These are phyloP conservation scores for Otis tarda DNA, from an alignment of 2,113 vertebrate species.

Conservation along the genomic window DNA sequence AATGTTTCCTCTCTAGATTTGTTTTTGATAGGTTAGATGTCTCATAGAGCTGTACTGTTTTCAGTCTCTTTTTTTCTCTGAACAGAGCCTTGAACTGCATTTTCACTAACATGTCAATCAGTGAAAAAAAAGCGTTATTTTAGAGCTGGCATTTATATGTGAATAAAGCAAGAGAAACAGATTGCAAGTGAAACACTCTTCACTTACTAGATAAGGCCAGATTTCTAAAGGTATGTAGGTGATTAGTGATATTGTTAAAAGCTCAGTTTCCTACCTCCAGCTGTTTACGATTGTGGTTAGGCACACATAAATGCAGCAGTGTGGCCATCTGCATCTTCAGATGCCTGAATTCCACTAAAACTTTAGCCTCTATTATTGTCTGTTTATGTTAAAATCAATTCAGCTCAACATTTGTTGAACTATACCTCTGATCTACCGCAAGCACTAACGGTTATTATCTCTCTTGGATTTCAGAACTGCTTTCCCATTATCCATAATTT, in stretches of 20 bases:
- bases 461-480: conserved; percentile 48
- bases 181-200: background rate
- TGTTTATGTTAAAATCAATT: conserved; percentile 63
- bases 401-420: conserved; percentile 43
- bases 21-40: background rate
- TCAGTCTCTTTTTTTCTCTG: background rate
- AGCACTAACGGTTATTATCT: conserved; percentile 33
- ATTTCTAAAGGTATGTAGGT: conserved; percentile 9
- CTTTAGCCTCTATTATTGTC: background rate
- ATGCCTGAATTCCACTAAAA: conserved; percentile 34
- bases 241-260: conserved; percentile 6
- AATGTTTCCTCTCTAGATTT: background rate
- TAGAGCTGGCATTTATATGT: background rate
- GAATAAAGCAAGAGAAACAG: background rate
- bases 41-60: background rate
- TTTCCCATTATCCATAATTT: conserved; percentile 67
- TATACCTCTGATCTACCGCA: conserved; percentile 29
- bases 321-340: background rate
- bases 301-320: background rate
- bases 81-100: background rate
- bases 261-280: conserved; percentile 3
- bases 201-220: background rate
- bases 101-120: background rate
- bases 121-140: background rate
- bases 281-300: background rate